These are phyloP conservation scores for Chitala chitala DNA, from an alignment of 2,113 vertebrate species.

Conservation along the genomic window DNA sequence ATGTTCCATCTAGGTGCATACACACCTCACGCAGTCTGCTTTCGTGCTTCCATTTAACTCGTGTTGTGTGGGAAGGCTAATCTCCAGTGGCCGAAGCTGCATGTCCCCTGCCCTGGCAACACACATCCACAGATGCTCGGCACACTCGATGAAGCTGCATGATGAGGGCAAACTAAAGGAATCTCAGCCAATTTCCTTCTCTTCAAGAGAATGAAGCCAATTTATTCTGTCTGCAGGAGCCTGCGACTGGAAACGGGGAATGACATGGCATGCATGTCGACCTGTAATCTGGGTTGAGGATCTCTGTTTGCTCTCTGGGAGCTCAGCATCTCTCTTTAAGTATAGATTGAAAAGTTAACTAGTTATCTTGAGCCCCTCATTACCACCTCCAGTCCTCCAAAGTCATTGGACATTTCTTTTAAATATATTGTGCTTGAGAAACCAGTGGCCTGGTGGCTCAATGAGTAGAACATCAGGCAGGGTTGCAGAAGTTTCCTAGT, in stretches of 20 bases:
- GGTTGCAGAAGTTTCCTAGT: too few species aligned
- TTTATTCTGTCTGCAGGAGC: background rate
- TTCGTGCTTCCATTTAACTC: too few species aligned
- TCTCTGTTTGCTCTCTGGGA: background rate
- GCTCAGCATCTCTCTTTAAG: background rate
- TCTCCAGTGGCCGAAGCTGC: too few species aligned
- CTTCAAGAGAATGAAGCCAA: background rate
- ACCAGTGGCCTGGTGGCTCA: too few species aligned
- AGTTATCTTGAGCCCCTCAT: background rate
- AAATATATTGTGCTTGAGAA: too few species aligned
- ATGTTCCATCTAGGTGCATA: too few species aligned
- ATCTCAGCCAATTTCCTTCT: background rate
- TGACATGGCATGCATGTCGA: conserved; percentile 1
- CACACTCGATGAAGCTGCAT: background rate
- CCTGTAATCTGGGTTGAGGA: background rate
- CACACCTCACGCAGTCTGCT: too few species aligned
- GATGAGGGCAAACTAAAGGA: background rate
- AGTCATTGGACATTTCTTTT: background rate
- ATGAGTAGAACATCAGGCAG: too few species aligned
- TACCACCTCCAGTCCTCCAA: background rate
- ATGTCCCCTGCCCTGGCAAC: too few species aligned
- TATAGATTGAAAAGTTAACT: conserved; percentile 10
- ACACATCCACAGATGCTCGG: background rate
- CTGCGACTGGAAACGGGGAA: background rate
- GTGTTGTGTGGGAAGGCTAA: too few species aligned